Evolutionary conservation across 2,888 invertebrate species (phyloP), one percentile per base, ranked within the genome.

Genomic region (Macrophya annulata): DNA sequence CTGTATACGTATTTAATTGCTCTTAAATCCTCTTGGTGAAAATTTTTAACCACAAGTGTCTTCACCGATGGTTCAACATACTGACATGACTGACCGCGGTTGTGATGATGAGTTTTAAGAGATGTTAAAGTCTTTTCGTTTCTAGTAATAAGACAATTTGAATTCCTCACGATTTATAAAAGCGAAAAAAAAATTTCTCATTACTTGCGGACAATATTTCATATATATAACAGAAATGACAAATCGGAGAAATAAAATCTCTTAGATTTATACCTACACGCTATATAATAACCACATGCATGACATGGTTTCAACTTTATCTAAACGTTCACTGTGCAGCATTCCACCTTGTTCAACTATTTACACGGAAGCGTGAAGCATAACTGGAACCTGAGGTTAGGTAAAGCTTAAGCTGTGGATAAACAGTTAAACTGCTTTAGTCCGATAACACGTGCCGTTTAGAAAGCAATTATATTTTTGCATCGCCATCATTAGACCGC

Each of bases 1-100:
- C 79, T 81, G 10, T 43, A 62, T 62, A 59, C 79, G 81, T 81
- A 62, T 81, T 81, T 81, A 81, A 81, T 81, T 81, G 81, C 81
- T 81, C 17, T 8, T 25, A 43, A 68, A 68, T 68, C 37, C 5
- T 37, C 6, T 68, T 12, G 37, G 1, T 37, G 1, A 37, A 37
- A 68, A 37, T 37, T 12, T 37, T 37, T 37, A 9, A 25, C 21
- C n/a, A 15, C 4, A 9, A 21, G 12, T 4, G 37, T 68, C 68
- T 5, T 5, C 9, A 68, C 37, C 17, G 68, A 65, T 72, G 8
- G 9, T n/a, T 21, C 21, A 25, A n/a, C 5, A 3, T 40, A n/a
- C 72, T 65, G 17, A 51, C 51, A 17, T 17, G 51, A 51, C 17
- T 51, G n/a, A 51, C 17, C 6, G n/a, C 8, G 15, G 0, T 65